Evolutionary conservation across 2,797 vertebrate species (phyloP), one percentile per base, ranked within the genome.

Genomic region (Agapornis canus): DNA sequence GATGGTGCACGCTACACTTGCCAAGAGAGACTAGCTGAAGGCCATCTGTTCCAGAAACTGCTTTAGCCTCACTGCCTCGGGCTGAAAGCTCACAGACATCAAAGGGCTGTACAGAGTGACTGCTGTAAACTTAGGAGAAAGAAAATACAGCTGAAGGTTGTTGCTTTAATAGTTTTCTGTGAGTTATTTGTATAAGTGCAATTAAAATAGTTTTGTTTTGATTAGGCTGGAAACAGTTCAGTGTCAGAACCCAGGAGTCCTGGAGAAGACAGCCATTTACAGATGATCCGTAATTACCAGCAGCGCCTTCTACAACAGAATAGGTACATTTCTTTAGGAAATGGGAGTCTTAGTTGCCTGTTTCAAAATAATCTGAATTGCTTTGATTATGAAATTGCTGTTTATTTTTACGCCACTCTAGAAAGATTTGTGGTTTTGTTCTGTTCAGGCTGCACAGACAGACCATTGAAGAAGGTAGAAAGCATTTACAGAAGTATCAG

Each of bases 401-500:
- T 64, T 80, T 56, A 26, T 56, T 68, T 85, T 60, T 85, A 29
- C 37, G 48, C 16, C 23, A 13, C 35, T 65, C 9, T 63, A 59
- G 15, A 56, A 85, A 65, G 21, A 37, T 32, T 26, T 0, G 5
- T 49, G 16, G 42, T 81, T 90, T 70, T 1, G 0, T 90, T 93
- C 51, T 94, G 31, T 90, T 95, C 72, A 99, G 99, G 88, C 65
- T 98, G 77, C 99, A 99, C 92, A 98, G 97, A 94, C 97, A 97
- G n/a, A 98, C 98, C 1, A 82, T 98, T 82, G 98, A 98, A 82
- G 98, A 98, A 85, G 98, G 98, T 85, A 98, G 97, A 22, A 98
- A 96, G 60, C 97, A 49, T 29, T 97, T 99, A 47, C 97, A 98
- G 31, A 98, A 99, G 40, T 99, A 99, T 97, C 99, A 99, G 96